Conservation (phyloP, 2,888 invertebrate species). For the Lithophane ornitopus region DNA sequence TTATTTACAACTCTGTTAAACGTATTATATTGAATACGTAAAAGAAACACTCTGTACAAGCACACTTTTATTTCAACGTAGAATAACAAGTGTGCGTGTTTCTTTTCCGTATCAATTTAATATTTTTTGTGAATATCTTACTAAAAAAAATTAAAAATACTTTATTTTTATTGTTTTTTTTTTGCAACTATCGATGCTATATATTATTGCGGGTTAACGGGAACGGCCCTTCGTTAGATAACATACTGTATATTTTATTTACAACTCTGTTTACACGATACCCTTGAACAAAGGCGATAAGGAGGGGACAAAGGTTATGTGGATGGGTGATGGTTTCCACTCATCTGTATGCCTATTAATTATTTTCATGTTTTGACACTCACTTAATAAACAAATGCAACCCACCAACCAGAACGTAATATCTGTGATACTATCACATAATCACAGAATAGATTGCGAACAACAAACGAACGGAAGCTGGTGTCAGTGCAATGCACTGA, state of each 20-base stretch:
- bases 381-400: not conserved
- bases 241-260: conserved; percentile 5
- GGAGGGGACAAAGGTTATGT: not conserved
- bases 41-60: no score
- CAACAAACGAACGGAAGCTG: conserved; percentile 25
- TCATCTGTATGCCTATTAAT: not conserved
- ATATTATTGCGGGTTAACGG: no score
- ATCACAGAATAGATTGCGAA: not conserved
- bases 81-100: no score
- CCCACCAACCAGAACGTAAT: not conserved
- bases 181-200: no score
- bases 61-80: no score
- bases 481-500: conserved; percentile 26
- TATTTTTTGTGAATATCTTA: no score
- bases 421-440: not conserved
- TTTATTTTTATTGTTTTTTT: no score
- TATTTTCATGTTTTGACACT: not conserved
- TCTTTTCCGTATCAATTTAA: no score
- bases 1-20: no score
- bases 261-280: not conserved
- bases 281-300: conserved; percentile 4
- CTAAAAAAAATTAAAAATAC: no score
- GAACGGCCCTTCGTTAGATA: no score
- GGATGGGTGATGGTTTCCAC: not conserved
- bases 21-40: no score